Percentiles rank a stretch among this genome's conserved stretches.
These are phyloP conservation scores for Halocynthia aurantium DNA, from an alignment of 23 tunicate species.

Conservation along the genomic window DNA sequence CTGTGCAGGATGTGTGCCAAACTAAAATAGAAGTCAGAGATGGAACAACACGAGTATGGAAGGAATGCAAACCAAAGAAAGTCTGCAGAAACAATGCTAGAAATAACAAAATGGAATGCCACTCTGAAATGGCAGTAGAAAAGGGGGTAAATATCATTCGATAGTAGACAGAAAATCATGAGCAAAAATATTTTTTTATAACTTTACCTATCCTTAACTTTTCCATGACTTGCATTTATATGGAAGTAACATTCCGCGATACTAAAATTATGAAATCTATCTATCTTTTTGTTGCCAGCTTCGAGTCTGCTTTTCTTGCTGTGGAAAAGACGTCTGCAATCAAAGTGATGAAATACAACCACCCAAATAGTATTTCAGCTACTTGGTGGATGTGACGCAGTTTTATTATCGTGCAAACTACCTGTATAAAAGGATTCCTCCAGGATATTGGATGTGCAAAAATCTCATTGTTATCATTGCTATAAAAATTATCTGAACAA, in stretches of 20 bases:
- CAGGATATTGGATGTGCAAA: too few relatives aligned
- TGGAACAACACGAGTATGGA: neutral
- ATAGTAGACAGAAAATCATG: too few relatives aligned
- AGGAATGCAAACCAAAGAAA: neutral
- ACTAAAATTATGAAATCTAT: neutral
- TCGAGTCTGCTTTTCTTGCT: neutral
- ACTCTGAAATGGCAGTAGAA: neutral
- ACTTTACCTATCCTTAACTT: too few relatives aligned
- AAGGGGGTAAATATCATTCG: neutral
- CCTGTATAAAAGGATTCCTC: too few relatives aligned
- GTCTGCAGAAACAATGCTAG: neutral
- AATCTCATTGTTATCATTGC: too few relatives aligned
- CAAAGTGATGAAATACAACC: neutral
- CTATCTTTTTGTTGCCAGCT: neutral
- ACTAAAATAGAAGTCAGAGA: constrained; percentile 7
- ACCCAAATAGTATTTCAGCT: too few relatives aligned
- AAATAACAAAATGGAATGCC: neutral
- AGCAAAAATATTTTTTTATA: too few relatives aligned
- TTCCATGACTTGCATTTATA: neutral
- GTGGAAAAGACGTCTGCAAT: neutral
- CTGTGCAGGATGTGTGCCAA: constrained; percentile 1
- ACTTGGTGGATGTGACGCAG: too few relatives aligned
- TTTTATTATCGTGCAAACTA: too few relatives aligned
- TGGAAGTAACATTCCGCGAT: neutral
- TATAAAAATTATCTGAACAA: too few relatives aligned